These are phyloP conservation scores for Cryptomyrus ogoouensis DNA, from an alignment of 2,113 vertebrate genomes.

Conservation along the genomic window DNA sequence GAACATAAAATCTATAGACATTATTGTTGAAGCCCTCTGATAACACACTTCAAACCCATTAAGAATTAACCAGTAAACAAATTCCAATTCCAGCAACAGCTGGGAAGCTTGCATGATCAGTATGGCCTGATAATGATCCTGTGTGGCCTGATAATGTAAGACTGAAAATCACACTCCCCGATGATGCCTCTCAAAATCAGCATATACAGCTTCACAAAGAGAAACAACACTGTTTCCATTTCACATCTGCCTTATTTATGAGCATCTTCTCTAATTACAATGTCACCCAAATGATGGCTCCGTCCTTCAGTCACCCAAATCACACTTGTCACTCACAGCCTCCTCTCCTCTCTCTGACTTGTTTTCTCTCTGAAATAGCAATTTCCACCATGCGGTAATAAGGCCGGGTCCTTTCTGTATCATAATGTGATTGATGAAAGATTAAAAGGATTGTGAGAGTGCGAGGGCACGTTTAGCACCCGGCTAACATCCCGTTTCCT, in stretches of 20 bases:
- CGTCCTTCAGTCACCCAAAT: constrained; percentile 42
- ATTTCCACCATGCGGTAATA: constrained; percentile 56
- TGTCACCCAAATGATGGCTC: constrained; percentile 41
- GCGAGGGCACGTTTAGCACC: constrained; percentile 61
- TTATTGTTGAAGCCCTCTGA: not conserved
- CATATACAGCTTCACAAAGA: not conserved
- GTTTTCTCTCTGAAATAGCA: constrained; percentile 47
- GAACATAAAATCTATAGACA: not conserved
- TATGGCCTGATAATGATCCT: not conserved
- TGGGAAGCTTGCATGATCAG: not conserved
- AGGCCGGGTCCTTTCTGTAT: constrained; percentile 51
- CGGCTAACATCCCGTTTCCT: constrained; percentile 57
- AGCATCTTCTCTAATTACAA: constrained; percentile 43
- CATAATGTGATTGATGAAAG: constrained; percentile 68
- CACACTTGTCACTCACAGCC: constrained; percentile 38
- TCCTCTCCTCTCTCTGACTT: constrained; percentile 37
- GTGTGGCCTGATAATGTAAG: not conserved
- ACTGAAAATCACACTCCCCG: not conserved
- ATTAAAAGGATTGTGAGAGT: constrained; percentile 70
- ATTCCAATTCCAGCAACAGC: not conserved
- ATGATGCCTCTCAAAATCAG: not conserved
- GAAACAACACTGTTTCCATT: constrained; percentile 4
- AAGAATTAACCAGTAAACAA: not conserved
- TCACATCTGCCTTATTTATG: constrained; percentile 34
- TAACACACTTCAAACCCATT: not conserved